Percentiles rank a stretch among this genome's conserved stretches.
These are phyloP conservation scores for Thyatira batis DNA, from an alignment of 2,888 invertebrate species.

Conservation along the genomic window DNA sequence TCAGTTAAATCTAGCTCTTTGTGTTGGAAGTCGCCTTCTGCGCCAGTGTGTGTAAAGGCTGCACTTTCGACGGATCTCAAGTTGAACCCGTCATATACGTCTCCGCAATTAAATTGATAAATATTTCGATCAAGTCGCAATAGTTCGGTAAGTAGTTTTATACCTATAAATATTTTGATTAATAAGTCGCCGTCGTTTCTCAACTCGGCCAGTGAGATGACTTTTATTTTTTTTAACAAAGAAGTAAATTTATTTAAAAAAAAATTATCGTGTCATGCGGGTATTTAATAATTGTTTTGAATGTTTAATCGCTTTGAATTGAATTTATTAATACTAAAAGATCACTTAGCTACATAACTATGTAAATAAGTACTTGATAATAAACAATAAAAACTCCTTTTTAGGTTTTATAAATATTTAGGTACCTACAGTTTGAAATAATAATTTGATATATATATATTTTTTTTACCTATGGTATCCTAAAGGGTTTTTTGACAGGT, in stretches of 20 bases:
- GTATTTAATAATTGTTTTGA: background rate
- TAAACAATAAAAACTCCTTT: no score
- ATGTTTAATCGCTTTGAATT: background rate
- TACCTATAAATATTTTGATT: slow-evolving; percentile 11
- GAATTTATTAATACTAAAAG: no score
- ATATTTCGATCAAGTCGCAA: slow-evolving; percentile 25
- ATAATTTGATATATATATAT: no score
- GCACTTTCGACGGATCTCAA: slow-evolving; percentile 62
- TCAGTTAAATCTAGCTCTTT: slow-evolving; percentile 49
- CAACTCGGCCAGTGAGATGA: background rate
- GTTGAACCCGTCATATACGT: background rate
- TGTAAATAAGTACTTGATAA: no score
- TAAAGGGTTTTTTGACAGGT: no score
- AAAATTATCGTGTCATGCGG: background rate
- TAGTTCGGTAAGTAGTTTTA: slow-evolving; percentile 53
- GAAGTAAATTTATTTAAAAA: background rate
- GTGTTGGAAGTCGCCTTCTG: slow-evolving; percentile 74
- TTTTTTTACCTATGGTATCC: no score
- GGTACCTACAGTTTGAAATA: no score
- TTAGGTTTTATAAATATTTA: no score
- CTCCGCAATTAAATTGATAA: background rate
- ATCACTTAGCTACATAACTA: no score
- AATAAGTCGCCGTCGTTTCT: background rate
- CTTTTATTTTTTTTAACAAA: background rate
- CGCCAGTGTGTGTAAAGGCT: slow-evolving; percentile 79